These are phyloP conservation scores for Apis mellifera DNA, from an alignment of 1,140 invertebrate species.

Conservation along the genomic window Amel_HAv3.1 CM009931.2:22326501-22327000, in stretches of 20 bases:
- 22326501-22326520: conserved; percentile 62
- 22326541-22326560: conserved; percentile 66
- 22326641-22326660: conserved; percentile 30
- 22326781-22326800: conserved; percentile 14
- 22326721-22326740: conserved; percentile 67
- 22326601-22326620: conserved; percentile 76
- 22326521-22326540: conserved; percentile 56
- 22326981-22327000: too few species aligned
- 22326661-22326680: conserved; percentile 36
- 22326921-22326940: conserved; percentile 21
- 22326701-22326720: conserved; percentile 75
- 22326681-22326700: conserved; percentile 75
- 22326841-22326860: conserved; percentile 30
- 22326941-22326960: neutral
- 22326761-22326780: conserved; percentile 59
- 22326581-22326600: conserved; percentile 61
- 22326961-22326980: neutral
- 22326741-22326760: conserved; percentile 56
- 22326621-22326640: conserved; percentile 64
- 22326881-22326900: neutral
- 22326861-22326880: neutral
- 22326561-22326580: conserved; percentile 51
- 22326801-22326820: conserved; percentile 66
- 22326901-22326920: neutral
- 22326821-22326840: conserved; percentile 42